These are phyloP conservation scores for Nipponacmea schrenckii DNA, from an alignment of 2,888 invertebrate genomes.

Conservation along the genomic window DNA sequence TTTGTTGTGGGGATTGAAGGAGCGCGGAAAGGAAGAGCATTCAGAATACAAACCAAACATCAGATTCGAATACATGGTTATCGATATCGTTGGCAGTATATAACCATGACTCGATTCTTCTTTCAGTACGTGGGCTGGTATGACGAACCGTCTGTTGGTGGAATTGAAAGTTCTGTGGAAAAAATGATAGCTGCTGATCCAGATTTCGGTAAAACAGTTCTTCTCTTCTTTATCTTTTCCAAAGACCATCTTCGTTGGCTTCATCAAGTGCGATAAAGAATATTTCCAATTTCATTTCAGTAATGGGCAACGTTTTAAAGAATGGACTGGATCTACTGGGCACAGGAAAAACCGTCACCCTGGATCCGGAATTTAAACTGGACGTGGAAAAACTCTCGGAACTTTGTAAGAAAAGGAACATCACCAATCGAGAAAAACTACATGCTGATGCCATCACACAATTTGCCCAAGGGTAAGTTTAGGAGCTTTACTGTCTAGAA, in stretches of 20 bases:
- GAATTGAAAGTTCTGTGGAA: conserved; percentile 64
- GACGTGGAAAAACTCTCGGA: conserved; percentile 60
- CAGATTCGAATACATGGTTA: too few species aligned
- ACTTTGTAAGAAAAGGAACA: conserved; percentile 37
- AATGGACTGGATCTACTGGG: conserved; percentile 69
- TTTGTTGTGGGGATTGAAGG: too few species aligned
- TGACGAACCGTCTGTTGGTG: conserved; percentile 68
- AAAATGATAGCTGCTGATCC: conserved; percentile 69
- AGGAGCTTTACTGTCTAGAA: too few species aligned
- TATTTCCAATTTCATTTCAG: conserved; percentile 49
- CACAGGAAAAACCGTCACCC: conserved; percentile 60
- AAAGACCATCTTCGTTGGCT: too few species aligned
- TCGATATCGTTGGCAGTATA: too few species aligned
- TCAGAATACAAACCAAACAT: too few species aligned
- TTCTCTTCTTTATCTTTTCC: background rate
- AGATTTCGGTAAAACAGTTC: conserved; percentile 64
- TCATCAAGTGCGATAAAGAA: too few species aligned
- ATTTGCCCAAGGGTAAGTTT: conserved; percentile 66
- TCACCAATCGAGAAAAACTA: conserved; percentile 63
- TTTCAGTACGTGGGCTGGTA: conserved; percentile 67
- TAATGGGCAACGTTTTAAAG: conserved; percentile 69
- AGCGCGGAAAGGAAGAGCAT: too few species aligned
- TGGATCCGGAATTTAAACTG: conserved; percentile 59
- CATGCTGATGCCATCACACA: conserved; percentile 68
- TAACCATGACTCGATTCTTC: background rate